These are phyloP conservation scores for Valencia hispanica DNA, from an alignment of 2,797 vertebrate genomes.

Conservation along the genomic window DNA sequence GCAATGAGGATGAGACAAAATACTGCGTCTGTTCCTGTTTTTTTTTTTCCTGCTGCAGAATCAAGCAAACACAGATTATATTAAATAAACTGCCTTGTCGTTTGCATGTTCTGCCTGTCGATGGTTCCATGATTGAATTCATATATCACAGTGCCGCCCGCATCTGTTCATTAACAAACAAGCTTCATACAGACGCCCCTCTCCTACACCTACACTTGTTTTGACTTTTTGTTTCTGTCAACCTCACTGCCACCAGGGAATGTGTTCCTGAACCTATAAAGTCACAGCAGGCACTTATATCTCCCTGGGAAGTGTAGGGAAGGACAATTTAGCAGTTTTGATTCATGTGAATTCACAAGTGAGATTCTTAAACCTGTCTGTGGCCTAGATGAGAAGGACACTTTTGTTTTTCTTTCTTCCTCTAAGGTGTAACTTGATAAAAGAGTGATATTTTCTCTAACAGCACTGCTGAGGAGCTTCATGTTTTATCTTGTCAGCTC, in stretches of 20 bases:
- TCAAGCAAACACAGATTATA: conserved; percentile 28
- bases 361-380: not conserved
- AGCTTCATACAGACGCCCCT: conserved; percentile 32
- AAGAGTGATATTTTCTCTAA: conserved; percentile 13
- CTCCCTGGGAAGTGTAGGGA: conserved; percentile 8
- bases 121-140: conserved; percentile 25
- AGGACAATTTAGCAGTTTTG: conserved; percentile 9
- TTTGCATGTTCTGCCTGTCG: conserved; percentile 78
- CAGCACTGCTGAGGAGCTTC: not conserved
- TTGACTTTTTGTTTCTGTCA: conserved; percentile 16
- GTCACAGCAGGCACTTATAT: conserved; percentile 24
- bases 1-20: conserved; percentile 21
- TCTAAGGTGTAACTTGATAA: conserved; percentile 3
- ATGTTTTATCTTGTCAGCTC: not conserved
- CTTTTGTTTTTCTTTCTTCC: conserved; percentile 8
- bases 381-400: not conserved
- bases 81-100: conserved; percentile 59
- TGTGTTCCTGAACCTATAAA: conserved; percentile 13
- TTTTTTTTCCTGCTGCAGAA: conserved; percentile 41
- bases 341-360: conserved; percentile 8
- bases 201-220: conserved; percentile 5
- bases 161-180: not conserved
- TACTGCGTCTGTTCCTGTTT: conserved; percentile 26
- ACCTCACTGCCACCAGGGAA: conserved; percentile 14
- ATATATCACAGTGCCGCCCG: conserved; percentile 3